Percentiles rank a stretch among this genome's conserved stretches.
Conservation (phyloP, 64 coral and sea anemone species). For the Montipora efflorescens region DNA sequence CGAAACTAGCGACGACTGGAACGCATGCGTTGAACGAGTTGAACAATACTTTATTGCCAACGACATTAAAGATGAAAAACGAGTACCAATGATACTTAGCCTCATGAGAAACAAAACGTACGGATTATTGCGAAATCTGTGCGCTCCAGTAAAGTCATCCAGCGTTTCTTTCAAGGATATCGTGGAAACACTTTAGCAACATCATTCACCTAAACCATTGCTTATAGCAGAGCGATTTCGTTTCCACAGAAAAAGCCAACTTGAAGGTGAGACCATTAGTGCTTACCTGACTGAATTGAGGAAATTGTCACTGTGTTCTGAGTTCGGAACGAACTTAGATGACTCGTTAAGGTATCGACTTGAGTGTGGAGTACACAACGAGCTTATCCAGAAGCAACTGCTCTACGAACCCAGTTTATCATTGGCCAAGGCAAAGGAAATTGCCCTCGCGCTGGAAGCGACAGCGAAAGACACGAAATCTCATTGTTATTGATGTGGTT, state of each 20-base stretch:
- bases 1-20: too few relatives aligned
- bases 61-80: too few relatives aligned
- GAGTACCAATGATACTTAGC: too few relatives aligned
- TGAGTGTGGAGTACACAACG: background rate
- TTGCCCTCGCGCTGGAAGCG: background rate
- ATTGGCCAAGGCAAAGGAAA: background rate
- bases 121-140: constrained; percentile 36
- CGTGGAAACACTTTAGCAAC: constrained; percentile 26
- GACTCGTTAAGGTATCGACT: constrained; percentile 2
- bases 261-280: constrained; percentile 10
- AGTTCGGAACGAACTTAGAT: constrained; percentile 1
- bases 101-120: background rate
- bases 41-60: too few relatives aligned
- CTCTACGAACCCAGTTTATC: background rate
- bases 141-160: constrained; percentile 34
- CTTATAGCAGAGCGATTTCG: constrained; percentile 10
- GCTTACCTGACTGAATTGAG: background rate
- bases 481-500: too few relatives aligned
- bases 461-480: background rate
- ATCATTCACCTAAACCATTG: constrained; percentile 12
- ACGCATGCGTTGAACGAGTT: too few relatives aligned
- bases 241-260: background rate
- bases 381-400: too few relatives aligned
- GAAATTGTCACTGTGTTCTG: constrained; percentile 10
- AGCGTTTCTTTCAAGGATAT: background rate